Conservation (phyloP, 64 coral and sea anemone genomes). For the Cladopsammia gracilis region DNA sequence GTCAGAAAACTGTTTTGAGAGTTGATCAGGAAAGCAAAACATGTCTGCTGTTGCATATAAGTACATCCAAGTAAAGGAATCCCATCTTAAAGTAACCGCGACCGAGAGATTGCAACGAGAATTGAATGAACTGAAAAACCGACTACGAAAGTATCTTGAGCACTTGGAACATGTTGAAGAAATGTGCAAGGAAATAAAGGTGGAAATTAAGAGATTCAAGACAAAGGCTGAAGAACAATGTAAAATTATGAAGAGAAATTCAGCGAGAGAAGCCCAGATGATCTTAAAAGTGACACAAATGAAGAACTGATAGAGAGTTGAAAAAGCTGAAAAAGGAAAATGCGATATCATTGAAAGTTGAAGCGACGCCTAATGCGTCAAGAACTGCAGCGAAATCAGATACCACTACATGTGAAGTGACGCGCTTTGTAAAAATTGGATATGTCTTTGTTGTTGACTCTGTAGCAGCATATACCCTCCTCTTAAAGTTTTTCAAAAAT, state of each 20-base stretch:
- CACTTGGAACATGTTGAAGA: conserved; percentile 8
- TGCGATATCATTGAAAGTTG: not conserved
- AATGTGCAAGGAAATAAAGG: not conserved
- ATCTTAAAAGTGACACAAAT: not conserved
- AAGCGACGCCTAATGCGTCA: not conserved
- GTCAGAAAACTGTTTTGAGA: not conserved
- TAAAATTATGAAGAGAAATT: not conserved
- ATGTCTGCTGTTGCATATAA: not conserved
- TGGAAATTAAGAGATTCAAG: not conserved
- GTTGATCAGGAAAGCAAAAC: not conserved
- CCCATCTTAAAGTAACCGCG: not conserved
- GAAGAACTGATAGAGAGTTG: not conserved
- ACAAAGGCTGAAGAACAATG: not conserved
- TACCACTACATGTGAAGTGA: not conserved
- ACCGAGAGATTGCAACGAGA: not conserved
- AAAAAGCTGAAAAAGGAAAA: not conserved
- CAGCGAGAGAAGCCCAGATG: not conserved
- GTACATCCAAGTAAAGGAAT: not conserved
- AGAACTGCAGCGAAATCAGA: not conserved
- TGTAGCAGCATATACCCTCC: no score
- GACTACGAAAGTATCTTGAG: not conserved
- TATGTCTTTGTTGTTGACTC: not conserved
- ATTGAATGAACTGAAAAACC: conserved; percentile 4
- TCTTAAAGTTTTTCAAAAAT: no score
- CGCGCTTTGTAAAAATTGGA: conserved; percentile 4